phyloP scores from a whole-genome alignment of 1,140 invertebrate species.

The Brevipalpus yothersi region DNA sequence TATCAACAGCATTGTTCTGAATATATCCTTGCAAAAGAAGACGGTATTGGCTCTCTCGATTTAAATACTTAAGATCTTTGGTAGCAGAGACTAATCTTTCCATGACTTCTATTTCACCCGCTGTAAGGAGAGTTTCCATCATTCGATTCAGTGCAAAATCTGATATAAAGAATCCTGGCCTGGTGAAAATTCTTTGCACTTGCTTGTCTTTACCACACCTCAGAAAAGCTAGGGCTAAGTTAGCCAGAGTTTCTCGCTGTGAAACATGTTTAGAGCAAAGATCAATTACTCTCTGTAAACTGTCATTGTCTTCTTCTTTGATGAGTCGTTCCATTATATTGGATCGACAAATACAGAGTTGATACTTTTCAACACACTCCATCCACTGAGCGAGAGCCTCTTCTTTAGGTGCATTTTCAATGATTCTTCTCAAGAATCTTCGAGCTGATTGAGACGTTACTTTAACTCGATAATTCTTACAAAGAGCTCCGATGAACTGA shows the following conservation, averaged over 20 bases:
- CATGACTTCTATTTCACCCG: neutral
- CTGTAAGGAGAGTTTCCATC: neutral
- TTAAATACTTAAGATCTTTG: neutral
- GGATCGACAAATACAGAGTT: conserved; percentile 8
- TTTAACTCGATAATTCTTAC: no score
- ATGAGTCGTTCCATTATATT: conserved; percentile 13
- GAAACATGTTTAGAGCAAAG: conserved; percentile 11
- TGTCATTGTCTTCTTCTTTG: conserved; percentile 14
- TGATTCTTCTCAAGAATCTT: neutral
- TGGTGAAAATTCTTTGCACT: conserved; percentile 15
- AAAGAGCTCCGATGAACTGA: no score
- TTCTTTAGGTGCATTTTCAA: neutral
- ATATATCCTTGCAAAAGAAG: conserved; percentile 3
- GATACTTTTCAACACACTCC: conserved; percentile 6
- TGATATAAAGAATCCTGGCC: conserved; percentile 11
- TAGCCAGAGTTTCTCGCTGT: conserved; percentile 13
- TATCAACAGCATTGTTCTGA: conserved; percentile 7
- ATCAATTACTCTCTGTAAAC: conserved; percentile 15
- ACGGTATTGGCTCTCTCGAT: conserved; percentile 2
- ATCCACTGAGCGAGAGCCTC: conserved; percentile 2
- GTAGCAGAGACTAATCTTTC: neutral
- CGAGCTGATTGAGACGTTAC: no score
- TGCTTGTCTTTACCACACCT: conserved; percentile 13
- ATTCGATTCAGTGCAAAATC: neutral
- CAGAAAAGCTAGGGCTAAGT: conserved; percentile 13